Evolutionary conservation across 2,888 invertebrate species (phyloP), one percentile per base, ranked within the genome.

Genomic region (Tachina grossa): DNA sequence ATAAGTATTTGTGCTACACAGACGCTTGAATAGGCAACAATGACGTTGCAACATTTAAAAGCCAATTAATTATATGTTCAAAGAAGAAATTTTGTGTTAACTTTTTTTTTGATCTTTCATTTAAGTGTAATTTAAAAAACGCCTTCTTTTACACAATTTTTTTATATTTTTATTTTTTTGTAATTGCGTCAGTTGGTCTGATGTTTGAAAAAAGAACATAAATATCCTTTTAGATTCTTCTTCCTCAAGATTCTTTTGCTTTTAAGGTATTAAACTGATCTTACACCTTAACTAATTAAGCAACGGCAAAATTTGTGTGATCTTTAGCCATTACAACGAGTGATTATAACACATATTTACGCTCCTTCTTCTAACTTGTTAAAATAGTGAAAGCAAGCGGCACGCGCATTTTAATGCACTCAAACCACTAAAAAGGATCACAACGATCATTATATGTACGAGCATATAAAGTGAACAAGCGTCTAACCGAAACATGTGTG

Each of bases 111-210:
- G 13, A 65, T 72, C 51, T 51, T 68, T 47, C 2, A 59, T 65
- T 79, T 68, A 80, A 76, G 83, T 76, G 79, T 83, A 80, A 77
- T 61, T 71, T 66, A 10, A 3, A 45, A 47, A 80, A 85, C 85
- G 83, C 85, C 85, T 72, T 45, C 61, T 51, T 51, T 78, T 31
- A 63, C 66, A 43, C 61, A 68, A 59, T 43, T 71, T 31, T 31
- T 31, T 1, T 22, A 22, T 22, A 2, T 22, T 22, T 22, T 22
- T 22, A 22, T 31, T 31, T 53, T n/a, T 14, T 11, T 2, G 8
- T 71, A 82, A 80, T n/a, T 79, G 75, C 83, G 85, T 85, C 85
- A 85, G 85, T 63, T 85, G 85, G 82, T 79, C 65, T 77, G 45
- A 49, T 16, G 16, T 72, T 65, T 61, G 57, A 31, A 66, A 43